These are phyloP conservation scores for Melospiza georgiana DNA, from an alignment of 2,113 vertebrate species.

Conservation along the genomic window DNA sequence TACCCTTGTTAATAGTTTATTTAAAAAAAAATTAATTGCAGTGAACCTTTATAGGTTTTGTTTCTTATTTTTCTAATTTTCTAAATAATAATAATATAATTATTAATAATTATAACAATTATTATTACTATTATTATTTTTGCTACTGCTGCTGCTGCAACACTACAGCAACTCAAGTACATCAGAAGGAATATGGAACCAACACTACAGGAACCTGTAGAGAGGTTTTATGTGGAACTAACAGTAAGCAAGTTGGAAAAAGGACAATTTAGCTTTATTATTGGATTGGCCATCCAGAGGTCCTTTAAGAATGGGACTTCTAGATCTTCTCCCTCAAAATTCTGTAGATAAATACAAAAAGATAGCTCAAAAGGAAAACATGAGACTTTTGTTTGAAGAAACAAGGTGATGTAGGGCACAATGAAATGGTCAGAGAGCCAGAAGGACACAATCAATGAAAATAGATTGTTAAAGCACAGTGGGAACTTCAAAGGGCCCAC, in stretches of 20 bases:
- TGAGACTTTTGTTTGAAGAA: neutral
- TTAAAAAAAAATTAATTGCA: neutral
- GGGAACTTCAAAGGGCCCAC: neutral
- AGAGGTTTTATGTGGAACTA: neutral
- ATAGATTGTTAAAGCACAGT: neutral
- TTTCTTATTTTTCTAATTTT: neutral
- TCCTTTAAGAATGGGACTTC: neutral
- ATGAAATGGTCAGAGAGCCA: neutral
- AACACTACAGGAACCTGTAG: neutral
- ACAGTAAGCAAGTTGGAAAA: neutral
- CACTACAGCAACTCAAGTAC: neutral
- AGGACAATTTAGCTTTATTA: neutral
- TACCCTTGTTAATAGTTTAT: neutral
- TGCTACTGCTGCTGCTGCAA: neutral
- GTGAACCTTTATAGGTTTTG: neutral
- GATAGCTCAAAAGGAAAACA: neutral
- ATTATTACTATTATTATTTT: rapidly evolving
- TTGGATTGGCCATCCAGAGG: rapidly evolving
- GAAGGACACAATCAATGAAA: conserved; percentile 36
- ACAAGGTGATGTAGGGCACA: neutral
- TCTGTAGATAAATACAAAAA: neutral
- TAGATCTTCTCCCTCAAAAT: neutral
- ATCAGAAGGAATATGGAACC: neutral
- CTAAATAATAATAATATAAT: neutral
- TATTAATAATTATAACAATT: neutral